Evolutionary conservation across 2,888 invertebrate genomes (phyloP).

Genomic region (Capitulum mitella): DNA sequence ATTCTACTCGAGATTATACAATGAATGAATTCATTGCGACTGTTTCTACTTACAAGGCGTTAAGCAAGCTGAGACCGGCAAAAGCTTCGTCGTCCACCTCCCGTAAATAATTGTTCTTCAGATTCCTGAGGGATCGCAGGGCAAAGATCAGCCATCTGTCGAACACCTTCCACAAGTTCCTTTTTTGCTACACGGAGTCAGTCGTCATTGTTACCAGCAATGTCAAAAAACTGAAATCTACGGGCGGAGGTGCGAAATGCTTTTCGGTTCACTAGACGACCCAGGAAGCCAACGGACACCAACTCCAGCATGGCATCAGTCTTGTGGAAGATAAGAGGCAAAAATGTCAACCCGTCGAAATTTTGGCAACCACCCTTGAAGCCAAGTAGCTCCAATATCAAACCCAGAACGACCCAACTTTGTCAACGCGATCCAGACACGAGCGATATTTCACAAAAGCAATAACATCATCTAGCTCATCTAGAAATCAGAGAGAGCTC

Average conservation of each 20-base stretch:
- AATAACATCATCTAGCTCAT: background rate
- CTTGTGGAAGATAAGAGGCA: too few relatives aligned
- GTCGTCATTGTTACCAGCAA: too few relatives aligned
- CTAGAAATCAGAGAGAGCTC: background rate
- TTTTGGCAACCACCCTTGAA: background rate
- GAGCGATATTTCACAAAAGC: background rate
- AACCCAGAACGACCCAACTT: background rate
- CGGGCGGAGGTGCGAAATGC: too few relatives aligned
- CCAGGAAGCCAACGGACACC: too few relatives aligned
- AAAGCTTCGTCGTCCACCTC: slow-evolving; percentile 17
- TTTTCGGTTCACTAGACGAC: too few relatives aligned
- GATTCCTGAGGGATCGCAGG: background rate
- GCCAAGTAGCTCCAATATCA: background rate
- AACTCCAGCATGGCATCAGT: too few relatives aligned
- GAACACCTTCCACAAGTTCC: too few relatives aligned
- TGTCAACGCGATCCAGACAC: background rate
- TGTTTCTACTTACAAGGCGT: background rate
- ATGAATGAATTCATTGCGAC: too few relatives aligned
- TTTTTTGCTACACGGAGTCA: too few relatives aligned
- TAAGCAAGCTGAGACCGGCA: background rate
- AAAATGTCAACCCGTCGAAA: background rate
- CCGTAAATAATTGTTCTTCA: slow-evolving; percentile 17
- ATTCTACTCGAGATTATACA: too few relatives aligned
- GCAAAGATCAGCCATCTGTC: background rate
- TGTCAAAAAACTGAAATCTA: too few relatives aligned